Evolutionary conservation across 1,140 invertebrate genomes (phyloP), one percentile per base, ranked within the genome.

Genomic region (Anastrepha ludens): DNA sequence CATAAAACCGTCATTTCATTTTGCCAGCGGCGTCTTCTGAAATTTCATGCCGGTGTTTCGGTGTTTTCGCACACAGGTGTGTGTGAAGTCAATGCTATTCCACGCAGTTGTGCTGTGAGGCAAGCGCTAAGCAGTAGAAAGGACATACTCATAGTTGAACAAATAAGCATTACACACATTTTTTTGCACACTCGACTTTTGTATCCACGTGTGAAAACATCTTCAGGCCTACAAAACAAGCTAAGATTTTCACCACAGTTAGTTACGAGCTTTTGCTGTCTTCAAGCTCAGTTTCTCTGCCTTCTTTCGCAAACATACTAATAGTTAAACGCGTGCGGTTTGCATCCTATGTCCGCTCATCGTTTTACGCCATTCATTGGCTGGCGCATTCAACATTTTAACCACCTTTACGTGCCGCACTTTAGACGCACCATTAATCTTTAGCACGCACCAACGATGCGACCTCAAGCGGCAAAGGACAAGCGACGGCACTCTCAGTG

Each of bases 401-500:
- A 81, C 74, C 74, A 81, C 74, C 20, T 81, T 81, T 81, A 81
- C 74, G 74, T 81, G 74, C 74, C 44, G 74, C 74, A 81, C 74
- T 81, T 67, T 81, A 81, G 74, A 55, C 74, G 74, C 74, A 81
- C 47, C 74, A 81, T 81, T 81, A 81, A 81, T 81, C 74, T 81
- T 81, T 81, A 55, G 44, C 74, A 81, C 74, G 47, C 74, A 81
- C 47, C 74, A 81, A 20, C 74, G 74, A 50, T 8, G 47, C 74
- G 47, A 81, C 47, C 74, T 29, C 29, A 55, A 29, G 74, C 74
- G 2, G 47, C 47, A 81, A 58, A 81, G 74, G 47, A 81, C 74
- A 81, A 81, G 74, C 55, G 74, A 11, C n/a, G 29, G 47, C 44
- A n/a, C 11, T 74, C 70, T 70, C 44, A n/a, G n/a, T n/a, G n/a